Evolutionary conservation across 2,113 vertebrate species (phyloP).

Genomic region (Suricata suricatta): DNA sequence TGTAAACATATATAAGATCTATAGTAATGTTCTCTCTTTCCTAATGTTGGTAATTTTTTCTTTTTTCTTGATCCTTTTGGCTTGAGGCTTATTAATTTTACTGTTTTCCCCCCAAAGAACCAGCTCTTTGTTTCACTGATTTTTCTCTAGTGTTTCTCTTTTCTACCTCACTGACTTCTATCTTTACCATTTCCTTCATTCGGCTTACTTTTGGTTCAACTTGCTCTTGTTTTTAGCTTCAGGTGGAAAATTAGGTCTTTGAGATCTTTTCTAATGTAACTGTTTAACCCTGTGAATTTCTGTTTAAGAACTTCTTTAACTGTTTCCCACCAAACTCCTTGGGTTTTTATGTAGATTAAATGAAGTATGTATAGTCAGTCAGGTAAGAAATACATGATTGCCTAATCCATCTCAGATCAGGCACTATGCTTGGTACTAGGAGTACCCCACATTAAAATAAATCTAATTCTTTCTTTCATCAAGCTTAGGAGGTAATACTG

Average conservation of each 20-base stretch:
- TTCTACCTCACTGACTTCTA: background rate
- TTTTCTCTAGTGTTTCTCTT: conserved; percentile 20
- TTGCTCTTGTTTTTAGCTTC: background rate
- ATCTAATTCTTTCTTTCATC: background rate
- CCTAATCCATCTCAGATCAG: background rate
- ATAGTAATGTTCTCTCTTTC: background rate
- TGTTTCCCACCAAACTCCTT: background rate
- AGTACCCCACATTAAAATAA: background rate
- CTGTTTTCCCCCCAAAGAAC: background rate
- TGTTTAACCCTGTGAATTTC: background rate
- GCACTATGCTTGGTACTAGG: background rate
- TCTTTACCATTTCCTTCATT: conserved; percentile 18
- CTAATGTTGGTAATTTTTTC: background rate
- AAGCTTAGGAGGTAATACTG: background rate
- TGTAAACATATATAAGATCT: background rate
- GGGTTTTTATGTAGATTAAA: background rate
- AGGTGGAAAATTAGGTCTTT: conserved; percentile 1
- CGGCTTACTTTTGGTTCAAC: background rate
- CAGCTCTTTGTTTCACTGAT: background rate
- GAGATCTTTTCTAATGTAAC: background rate
- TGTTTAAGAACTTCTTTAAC: background rate
- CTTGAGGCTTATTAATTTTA: conserved; percentile 9
- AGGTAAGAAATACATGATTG: background rate
- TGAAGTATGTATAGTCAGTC: background rate
- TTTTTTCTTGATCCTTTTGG: background rate